Conservation (phyloP, 2,888 invertebrate species). For the Drosophila borealis region DNA sequence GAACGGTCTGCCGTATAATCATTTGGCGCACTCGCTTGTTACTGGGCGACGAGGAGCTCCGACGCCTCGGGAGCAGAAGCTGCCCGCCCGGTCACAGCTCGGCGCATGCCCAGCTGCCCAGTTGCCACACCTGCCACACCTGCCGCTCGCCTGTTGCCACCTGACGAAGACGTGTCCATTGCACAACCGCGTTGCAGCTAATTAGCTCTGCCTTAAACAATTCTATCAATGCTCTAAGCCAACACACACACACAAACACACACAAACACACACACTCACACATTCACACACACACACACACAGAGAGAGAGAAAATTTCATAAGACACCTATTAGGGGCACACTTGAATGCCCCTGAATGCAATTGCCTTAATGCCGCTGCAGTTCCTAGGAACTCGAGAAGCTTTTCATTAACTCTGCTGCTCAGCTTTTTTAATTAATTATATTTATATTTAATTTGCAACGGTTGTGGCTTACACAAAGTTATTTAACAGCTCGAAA, state of each 20-base stretch:
- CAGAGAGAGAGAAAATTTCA: slow-evolving; percentile 36
- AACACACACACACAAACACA: not conserved
- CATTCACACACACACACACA: not conserved
- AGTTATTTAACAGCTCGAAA: not conserved
- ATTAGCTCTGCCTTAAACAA: slow-evolving; percentile 65
- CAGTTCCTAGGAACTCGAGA: slow-evolving; percentile 24
- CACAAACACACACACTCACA: not conserved
- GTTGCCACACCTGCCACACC: slow-evolving; percentile 11
- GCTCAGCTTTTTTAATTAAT: slow-evolving; percentile 11
- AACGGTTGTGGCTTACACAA: not conserved
- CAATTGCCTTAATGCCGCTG: slow-evolving; percentile 40
- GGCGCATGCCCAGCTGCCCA: slow-evolving; percentile 47
- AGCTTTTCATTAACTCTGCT: slow-evolving; percentile 13
- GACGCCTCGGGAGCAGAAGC: slow-evolving; percentile 18
- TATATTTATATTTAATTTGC: slow-evolving; percentile 14
- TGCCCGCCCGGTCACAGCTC: slow-evolving; percentile 67
- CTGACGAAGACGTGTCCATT: slow-evolving; percentile 23
- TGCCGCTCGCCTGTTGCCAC: slow-evolving; percentile 21
- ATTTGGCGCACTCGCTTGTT: slow-evolving; percentile 67
- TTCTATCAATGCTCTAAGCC: slow-evolving; percentile 65
- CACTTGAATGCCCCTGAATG: slow-evolving; percentile 60
- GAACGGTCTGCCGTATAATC: slow-evolving; percentile 58
- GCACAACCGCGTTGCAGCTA: slow-evolving; percentile 39
- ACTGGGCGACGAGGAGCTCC: slow-evolving; percentile 24
- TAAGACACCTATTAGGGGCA: slow-evolving; percentile 69